Evolutionary conservation across 1,140 invertebrate genomes (phyloP).

Genomic region (Drosophila takahashii): DNA sequence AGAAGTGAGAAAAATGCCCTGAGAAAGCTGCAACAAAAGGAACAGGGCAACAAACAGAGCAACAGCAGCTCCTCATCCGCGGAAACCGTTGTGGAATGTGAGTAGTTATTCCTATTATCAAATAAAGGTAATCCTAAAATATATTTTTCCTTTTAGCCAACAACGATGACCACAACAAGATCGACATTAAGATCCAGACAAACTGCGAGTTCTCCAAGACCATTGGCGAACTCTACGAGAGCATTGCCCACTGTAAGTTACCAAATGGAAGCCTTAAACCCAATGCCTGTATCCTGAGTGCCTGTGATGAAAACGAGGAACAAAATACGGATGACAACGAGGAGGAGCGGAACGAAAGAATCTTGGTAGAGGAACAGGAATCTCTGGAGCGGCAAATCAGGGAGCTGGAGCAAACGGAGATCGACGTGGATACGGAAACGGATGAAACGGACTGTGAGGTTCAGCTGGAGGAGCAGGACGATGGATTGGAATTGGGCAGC

Average conservation of each 20-base stretch:
- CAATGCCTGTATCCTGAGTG: constrained; percentile 45
- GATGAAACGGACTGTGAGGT: constrained; percentile 88
- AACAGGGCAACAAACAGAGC: constrained; percentile 40
- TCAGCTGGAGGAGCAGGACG: constrained; percentile 68
- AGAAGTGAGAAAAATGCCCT: constrained; percentile 78
- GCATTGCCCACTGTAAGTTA: constrained; percentile 59
- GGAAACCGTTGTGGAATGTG: constrained; percentile 62
- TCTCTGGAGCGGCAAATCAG: constrained; percentile 92
- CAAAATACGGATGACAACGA: constrained; percentile 65
- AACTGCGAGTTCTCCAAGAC: constrained; percentile 83
- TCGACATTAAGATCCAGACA: constrained; percentile 84
- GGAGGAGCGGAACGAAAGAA: constrained; percentile 86
- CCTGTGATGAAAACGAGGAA: constrained; percentile 81
- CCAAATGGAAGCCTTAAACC: constrained; percentile 48
- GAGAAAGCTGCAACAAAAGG: constrained; percentile 72
- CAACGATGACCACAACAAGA: constrained; percentile 77
- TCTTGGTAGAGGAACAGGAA: constrained; percentile 92
- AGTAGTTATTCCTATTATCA: constrained; percentile 5
- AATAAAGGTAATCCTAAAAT: background rate
- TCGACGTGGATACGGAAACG: constrained; percentile 92
- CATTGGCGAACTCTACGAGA: constrained; percentile 81
- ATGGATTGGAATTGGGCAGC: constrained; percentile 10
- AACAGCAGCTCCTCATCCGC: constrained; percentile 32
- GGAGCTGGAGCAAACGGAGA: constrained; percentile 91
- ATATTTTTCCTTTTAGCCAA: constrained; percentile 8